These are phyloP conservation scores for Euwallacea fornicatus DNA, from an alignment of 1,140 invertebrate genomes.

Conservation along the genomic window DNA sequence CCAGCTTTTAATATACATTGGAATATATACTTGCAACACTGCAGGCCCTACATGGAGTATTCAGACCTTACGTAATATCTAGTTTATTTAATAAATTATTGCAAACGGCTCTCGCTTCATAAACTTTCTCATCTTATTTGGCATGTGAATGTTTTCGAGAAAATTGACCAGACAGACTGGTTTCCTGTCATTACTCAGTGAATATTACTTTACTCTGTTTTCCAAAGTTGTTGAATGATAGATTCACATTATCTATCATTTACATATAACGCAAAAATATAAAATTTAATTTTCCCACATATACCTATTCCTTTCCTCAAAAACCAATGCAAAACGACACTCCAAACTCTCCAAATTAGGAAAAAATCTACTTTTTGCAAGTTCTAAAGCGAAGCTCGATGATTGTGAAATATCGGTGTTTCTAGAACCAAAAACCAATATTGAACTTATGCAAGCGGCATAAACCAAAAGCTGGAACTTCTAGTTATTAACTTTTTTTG, in stretches of 20 bases:
- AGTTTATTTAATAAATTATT: constrained; percentile 20
- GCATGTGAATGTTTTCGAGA: constrained; percentile 16
- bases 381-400: too few species aligned
- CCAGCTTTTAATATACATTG: neutral
- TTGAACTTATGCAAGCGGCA: constrained; percentile 8
- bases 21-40: neutral
- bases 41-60: constrained; percentile 2
- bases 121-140: constrained; percentile 31
- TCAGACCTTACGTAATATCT: constrained; percentile 10
- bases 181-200: neutral
- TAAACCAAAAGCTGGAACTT: neutral
- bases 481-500: constrained; percentile 7
- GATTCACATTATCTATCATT: too few species aligned
- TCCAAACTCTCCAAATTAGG: too few species aligned
- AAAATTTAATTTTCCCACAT: too few species aligned
- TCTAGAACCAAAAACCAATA: constrained; percentile 11
- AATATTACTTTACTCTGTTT: too few species aligned
- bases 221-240: too few species aligned
- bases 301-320: too few species aligned
- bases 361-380: too few species aligned
- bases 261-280: too few species aligned
- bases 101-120: neutral
- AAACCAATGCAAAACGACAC: too few species aligned
- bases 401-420: neutral
- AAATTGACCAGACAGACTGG: constrained; percentile 6